Evolutionary conservation across 2,113 vertebrate species (phyloP), one percentile per base, ranked within the genome.

Genomic region (Abramis brama): DNA sequence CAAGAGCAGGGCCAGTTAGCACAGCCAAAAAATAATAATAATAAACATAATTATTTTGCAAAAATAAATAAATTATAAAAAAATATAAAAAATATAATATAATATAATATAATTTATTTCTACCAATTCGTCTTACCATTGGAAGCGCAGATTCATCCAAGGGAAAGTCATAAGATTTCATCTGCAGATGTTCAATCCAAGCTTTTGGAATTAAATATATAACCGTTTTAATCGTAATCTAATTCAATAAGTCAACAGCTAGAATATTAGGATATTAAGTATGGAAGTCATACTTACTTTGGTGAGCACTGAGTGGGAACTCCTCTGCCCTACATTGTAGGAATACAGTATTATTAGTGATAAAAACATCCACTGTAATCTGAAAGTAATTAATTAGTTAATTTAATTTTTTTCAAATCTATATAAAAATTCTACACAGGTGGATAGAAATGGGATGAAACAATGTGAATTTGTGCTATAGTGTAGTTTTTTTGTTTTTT

Each of bases 161-260:
- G 1, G n/a, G 11, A 52, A 92, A 84, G 1, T 91, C 90, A 5
- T 10, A n/a, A 5, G 84, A 90, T 11, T 82, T n/a, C 39, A 19
- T n/a, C 82, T 92, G 85, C 9, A 94, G 79, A 25, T 91, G 55
- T 74, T 85, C 66, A 64, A 93, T 83, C 92, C 93, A 94, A 55
- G 77, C 91, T 94, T 47, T 2, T 21, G 6, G 43, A 19, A 2
- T 70, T 30, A 85, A 86, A 68, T 11, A 59, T 23, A 3, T 12
- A 77, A 52, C 5, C 21, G 9, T 19, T 71, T 85, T 55, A 78
- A 36, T n/a, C 0, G 23, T 70, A 25, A 25, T 39, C 43, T 27
- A 66, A 23, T 39, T 39, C 4, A 39, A 39, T 39, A 39, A 39
- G 8, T 64, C 12, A 39, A 64, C 10, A 64, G n/a, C 11, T 7